A percentile compares a stretch with the other conserved stretches of the same genome.
Evolutionary conservation across 2,113 vertebrate genomes (phyloP).

Genomic region (Leptobrachium leishanense): DNA sequence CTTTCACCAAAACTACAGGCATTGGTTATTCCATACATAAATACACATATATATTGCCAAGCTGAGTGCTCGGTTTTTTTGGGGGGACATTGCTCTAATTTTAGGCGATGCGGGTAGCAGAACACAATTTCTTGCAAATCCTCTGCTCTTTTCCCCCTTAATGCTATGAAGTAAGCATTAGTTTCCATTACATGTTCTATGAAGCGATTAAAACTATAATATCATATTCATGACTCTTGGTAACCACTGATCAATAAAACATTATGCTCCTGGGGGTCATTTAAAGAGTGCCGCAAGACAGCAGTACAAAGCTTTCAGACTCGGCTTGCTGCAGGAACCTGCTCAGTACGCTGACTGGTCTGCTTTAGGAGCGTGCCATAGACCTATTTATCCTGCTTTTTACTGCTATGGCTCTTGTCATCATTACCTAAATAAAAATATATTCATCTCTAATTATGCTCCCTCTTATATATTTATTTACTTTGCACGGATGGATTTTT

Average conservation of each 20-base stretch:
- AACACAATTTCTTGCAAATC: background rate
- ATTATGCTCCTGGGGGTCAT: slow-evolving; percentile 47
- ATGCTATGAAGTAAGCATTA: slow-evolving; percentile 32
- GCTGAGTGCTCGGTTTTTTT: background rate
- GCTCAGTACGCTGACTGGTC: background rate
- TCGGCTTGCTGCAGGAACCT: slow-evolving; percentile 25
- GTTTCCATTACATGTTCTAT: slow-evolving; percentile 40
- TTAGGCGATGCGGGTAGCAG: background rate
- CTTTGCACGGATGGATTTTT: background rate
- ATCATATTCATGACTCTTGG: slow-evolving; percentile 48
- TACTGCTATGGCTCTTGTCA: background rate
- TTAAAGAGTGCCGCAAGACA: slow-evolving; percentile 37
- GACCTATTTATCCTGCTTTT: background rate
- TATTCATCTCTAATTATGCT: background rate
- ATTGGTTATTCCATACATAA: background rate
- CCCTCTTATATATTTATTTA: too few relatives aligned
- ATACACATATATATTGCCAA: background rate
- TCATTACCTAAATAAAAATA: background rate
- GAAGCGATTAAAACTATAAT: slow-evolving; percentile 46
- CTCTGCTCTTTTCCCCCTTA: slow-evolving; percentile 3
- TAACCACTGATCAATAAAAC: slow-evolving; percentile 48
- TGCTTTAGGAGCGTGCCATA: background rate
- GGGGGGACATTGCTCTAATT: background rate
- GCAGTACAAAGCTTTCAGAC: slow-evolving; percentile 36
- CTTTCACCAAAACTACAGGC: background rate